phyloP scores from a whole-genome alignment of 2,888 invertebrate genomes.

The Drosophila mulleri region DNA sequence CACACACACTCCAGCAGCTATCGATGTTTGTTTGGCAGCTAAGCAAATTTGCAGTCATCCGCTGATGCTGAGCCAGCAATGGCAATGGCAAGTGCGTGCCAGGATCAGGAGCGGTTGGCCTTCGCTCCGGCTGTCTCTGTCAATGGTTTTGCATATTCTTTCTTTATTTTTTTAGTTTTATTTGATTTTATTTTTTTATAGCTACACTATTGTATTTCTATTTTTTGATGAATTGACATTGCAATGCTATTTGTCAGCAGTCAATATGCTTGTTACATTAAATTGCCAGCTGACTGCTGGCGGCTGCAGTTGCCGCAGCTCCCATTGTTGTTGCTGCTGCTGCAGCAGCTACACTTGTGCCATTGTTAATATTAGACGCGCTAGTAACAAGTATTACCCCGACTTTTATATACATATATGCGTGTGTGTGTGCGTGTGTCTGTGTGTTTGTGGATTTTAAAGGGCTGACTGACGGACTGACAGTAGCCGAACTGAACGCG shows the following conservation, averaged over 20 bases:
- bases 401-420: constrained; percentile 72
- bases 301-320: constrained; percentile 33
- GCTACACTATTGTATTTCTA: constrained; percentile 26
- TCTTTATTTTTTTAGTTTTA: constrained; percentile 14
- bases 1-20: constrained; percentile 49
- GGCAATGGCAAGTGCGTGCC: constrained; percentile 53
- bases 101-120: constrained; percentile 48
- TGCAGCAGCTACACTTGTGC: constrained; percentile 41
- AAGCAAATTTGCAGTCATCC: constrained; percentile 69
- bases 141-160: constrained; percentile 49
- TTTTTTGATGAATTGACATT: constrained; percentile 85
- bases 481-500: constrained; percentile 23
- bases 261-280: constrained; percentile 84
- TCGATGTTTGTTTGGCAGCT: constrained; percentile 80
- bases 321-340: constrained; percentile 36
- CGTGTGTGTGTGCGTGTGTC: constrained; percentile 4
- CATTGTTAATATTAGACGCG: constrained; percentile 76
- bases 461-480: constrained; percentile 52
- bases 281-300: constrained; percentile 72
- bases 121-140: constrained; percentile 39
- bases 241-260: constrained; percentile 85
- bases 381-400: constrained; percentile 67
- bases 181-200: constrained; percentile 12
- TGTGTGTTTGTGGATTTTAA: constrained; percentile 47
- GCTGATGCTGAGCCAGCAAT: constrained; percentile 64